A percentile compares a stretch with the other conserved stretches of the same genome.
Evolutionary conservation across 2,113 vertebrate genomes (phyloP).

Genomic region (Lamprologus tigripictilis): DNA sequence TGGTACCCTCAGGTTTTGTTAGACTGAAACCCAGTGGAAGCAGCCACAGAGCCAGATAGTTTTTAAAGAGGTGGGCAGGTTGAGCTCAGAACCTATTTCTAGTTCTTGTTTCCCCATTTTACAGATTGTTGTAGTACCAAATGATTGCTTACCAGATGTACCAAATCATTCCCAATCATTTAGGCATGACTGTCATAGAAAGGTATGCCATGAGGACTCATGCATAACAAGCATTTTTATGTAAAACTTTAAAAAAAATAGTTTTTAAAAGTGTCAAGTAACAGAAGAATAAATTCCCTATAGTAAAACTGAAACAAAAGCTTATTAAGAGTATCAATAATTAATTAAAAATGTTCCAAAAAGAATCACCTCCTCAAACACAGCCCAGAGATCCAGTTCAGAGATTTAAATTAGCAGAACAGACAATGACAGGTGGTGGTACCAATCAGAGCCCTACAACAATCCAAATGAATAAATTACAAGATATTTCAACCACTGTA

Average conservation of each 20-base stretch:
- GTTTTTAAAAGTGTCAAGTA: not conserved
- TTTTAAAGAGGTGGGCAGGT: not conserved
- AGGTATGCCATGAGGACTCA: not conserved
- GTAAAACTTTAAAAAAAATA: not conserved
- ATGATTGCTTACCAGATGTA: not conserved
- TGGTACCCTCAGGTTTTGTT: not conserved
- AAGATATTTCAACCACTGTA: not conserved
- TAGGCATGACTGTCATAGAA: not conserved
- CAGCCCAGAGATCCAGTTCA: not conserved
- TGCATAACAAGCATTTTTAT: not conserved
- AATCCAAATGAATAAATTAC: not conserved
- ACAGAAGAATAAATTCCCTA: not conserved
- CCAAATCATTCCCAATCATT: not conserved
- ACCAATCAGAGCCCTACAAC: not conserved
- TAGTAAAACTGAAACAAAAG: not conserved
- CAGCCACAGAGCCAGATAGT: not conserved
- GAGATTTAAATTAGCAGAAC: not conserved
- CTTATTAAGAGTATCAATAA: rapidly evolving
- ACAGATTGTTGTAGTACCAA: not conserved
- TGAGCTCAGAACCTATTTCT: not conserved
- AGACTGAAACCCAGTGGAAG: not conserved
- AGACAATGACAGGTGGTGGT: not conserved
- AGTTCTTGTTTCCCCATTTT: not conserved
- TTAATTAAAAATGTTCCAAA: not conserved
- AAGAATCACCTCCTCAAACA: not conserved